Evolutionary conservation across 2,113 vertebrate genomes (phyloP), one percentile per base, ranked within the genome.

Genomic region (Zapornia atra): DNA sequence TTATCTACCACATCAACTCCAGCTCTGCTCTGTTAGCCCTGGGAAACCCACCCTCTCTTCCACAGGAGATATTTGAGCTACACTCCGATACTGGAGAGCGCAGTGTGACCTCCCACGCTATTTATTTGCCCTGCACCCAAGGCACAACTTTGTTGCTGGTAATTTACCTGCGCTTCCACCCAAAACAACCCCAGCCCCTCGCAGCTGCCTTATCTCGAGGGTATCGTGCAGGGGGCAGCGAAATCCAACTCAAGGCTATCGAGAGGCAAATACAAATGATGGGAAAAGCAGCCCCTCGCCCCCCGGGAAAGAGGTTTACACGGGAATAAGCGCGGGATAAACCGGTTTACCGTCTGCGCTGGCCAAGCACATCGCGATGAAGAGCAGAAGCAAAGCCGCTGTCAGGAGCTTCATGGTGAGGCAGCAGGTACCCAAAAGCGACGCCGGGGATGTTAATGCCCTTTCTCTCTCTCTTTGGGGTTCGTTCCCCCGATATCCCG

Each of bases 371-470:
- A 99, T 93, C 6, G 98, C 98, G 96, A 99, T 97, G 97, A 99
- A 90, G 81, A 99, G 96, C 96, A 99, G 83, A 29, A 99, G 97
- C 54, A 99, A 92, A 70, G 98, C 98, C 19, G 97, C 99, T n/a
- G 98, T 98, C 97, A 98, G 98, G 95, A 99, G 98, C 98, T 97
- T 99, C 99, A 99, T 99, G 94, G 97, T 96, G 97, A 81, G 96
- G n/a, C 86, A 73, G 96, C 94, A 72, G 92, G 88, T 94, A 73
- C 87, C 81, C 56, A 29, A 51, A 46, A n/a, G 26, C 66, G 86
- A 2, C 3, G 26, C 84, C 92, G 69, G 60, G 56, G 50, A 2
- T 60, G 4, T 33, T 2, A 16, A 20, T 7, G 59, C 21, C 20
- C 48, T 51, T 19, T 46, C 17, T 18, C 33, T 5, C 8, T 40